Evolutionary conservation across 2,797 vertebrate species (phyloP), one percentile per base, ranked within the genome.

Genomic region (Pangasius sanitwongsei): DNA sequence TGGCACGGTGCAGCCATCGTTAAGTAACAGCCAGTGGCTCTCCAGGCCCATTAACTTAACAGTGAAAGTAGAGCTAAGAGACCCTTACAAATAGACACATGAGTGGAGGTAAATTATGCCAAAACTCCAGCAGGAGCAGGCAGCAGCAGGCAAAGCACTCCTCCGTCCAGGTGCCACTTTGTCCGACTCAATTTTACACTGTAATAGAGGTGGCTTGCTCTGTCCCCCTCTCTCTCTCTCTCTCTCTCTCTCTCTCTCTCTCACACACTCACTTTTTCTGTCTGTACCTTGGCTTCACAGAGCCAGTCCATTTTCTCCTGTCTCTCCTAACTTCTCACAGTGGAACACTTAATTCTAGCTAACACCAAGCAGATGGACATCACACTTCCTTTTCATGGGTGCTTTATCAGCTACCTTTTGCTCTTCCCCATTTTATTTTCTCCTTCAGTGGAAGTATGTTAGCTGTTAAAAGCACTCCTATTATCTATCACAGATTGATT

Each of bases 101-200:
- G 88, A 94, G 94, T 94, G 93, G 92, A 95, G 95, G 93, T 96
- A 95, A 96, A 96, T 97, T 96, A 96, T 96, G 95, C 95, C 93
- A 94, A 95, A 95, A 95, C 92, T 93, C 93, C 75, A 81, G 91
- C 86, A 86, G 91, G 74, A 69, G 87, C 88, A 89, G 89, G 86
- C 85, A 88, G 93, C 91, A 91, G 93, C 93, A 94, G 92, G 91
- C 91, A 92, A 93, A 94, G 88, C 93, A 90, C 91, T 92, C 91
- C 94, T 94, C 92, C 92, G 93, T 93, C 93, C 94, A 95, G 94
- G 94, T 96, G 95, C 95, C 95, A 96, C 94, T 95, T 95, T 95
- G 92, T 92, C 95, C 87, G 92, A 96, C 94, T 96, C 95, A 95
- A 96, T 96, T 96, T 95, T 96, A 93, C 94, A 95, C 95, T 96